Evolutionary conservation across 2,888 invertebrate species (phyloP).

Genomic region (Hydropsyche betteni): DNA sequence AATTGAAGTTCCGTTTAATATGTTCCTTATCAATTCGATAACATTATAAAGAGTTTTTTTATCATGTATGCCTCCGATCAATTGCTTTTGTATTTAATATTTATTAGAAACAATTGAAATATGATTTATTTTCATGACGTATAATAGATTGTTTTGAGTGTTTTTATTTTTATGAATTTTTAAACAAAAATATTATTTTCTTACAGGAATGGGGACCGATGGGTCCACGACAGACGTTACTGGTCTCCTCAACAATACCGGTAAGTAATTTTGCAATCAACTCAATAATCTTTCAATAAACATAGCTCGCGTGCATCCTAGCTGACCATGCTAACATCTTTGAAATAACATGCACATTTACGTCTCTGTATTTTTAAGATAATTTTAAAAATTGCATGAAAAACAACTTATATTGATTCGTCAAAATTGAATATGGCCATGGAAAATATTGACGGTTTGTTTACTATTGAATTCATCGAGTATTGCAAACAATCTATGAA

Average conservation of each 20-base stretch:
- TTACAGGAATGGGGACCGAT: constrained; percentile 72
- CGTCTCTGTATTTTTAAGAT: background rate
- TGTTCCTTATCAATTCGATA: too few relatives aligned
- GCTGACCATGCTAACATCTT: constrained; percentile 11
- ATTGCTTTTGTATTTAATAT: too few relatives aligned
- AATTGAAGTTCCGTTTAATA: too few relatives aligned
- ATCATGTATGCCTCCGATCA: too few relatives aligned
- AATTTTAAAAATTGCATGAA: background rate
- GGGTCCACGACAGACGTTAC: constrained; percentile 71
- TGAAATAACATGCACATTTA: background rate
- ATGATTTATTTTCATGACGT: too few relatives aligned
- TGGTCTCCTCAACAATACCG: constrained; percentile 71
- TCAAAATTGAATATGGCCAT: too few relatives aligned
- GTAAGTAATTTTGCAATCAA: constrained; percentile 58
- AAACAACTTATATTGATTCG: background rate
- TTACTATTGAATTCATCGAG: too few relatives aligned
- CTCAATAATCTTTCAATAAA: constrained; percentile 47
- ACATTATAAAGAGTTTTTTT: too few relatives aligned
- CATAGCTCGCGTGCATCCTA: constrained; percentile 24
- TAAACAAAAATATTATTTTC: constrained; percentile 55
- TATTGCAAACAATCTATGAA: too few relatives aligned
- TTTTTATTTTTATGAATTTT: background rate
- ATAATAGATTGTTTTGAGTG: too few relatives aligned
- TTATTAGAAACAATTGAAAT: too few relatives aligned
- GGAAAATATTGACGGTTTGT: too few relatives aligned